A percentile compares a stretch with the other conserved stretches of the same genome.
Conservation (phyloP, 2,888 invertebrate species). For the Tinea pellionella region DNA sequence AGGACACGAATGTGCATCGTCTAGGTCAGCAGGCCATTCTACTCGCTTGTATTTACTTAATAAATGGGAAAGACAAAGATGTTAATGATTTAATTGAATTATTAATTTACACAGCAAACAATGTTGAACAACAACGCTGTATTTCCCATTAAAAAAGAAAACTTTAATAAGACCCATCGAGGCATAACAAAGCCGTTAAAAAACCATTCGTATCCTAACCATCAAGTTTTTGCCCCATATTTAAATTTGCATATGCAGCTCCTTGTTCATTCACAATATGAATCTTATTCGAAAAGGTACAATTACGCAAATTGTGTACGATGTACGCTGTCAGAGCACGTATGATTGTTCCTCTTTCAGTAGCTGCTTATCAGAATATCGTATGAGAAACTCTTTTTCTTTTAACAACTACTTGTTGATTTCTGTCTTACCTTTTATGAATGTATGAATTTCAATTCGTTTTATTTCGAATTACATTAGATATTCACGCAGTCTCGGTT, state of each 20-base stretch:
- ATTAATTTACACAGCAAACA: too few species aligned
- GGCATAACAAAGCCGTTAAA: conserved; percentile 22
- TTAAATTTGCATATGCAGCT: conserved; percentile 40
- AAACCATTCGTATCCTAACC: conserved; percentile 16
- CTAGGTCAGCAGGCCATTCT: too few species aligned
- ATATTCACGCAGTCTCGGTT: too few species aligned
- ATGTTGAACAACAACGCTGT: too few species aligned
- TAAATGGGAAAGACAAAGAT: too few species aligned
- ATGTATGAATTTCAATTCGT: too few species aligned
- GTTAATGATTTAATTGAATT: too few species aligned
- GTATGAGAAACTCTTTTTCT: conserved; percentile 4
- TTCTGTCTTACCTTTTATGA: too few species aligned
- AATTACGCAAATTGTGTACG: conserved; percentile 53
- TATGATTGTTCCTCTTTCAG: conserved; percentile 18
- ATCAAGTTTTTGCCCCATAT: conserved; percentile 24
- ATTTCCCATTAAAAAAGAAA: not conserved
- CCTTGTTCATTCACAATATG: conserved; percentile 21
- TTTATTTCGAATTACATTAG: too few species aligned
- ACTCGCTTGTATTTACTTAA: too few species aligned
- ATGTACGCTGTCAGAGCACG: conserved; percentile 31
- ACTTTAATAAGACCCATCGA: conserved; percentile 14
- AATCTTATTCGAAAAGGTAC: conserved; percentile 35
- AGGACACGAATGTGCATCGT: too few species aligned
- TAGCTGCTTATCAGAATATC: conserved; percentile 10
- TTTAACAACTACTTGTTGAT: not conserved